phyloP scores from a whole-genome alignment of 1,140 invertebrate species.

The Thalassaphorura encarpata region DNA sequence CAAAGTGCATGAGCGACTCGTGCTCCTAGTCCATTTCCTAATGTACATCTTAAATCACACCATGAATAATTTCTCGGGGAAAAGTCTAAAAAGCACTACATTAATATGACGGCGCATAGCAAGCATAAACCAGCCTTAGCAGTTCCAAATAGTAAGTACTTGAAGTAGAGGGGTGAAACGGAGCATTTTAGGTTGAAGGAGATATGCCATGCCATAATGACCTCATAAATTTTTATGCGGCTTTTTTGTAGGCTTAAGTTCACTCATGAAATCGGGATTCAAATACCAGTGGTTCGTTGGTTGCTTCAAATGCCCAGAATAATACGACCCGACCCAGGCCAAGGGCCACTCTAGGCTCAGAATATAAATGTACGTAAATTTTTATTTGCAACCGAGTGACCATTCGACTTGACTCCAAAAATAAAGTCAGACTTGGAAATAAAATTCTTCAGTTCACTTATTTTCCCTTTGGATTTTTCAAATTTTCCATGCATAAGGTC shows the following conservation, averaged over 20 bases:
- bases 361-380: no score
- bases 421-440: no score
- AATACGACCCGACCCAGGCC: no score
- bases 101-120: background rate
- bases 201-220: conserved; percentile 29
- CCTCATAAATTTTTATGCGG: conserved; percentile 32
- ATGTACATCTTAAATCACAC: conserved; percentile 34
- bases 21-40: conserved; percentile 26
- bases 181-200: conserved; percentile 27
- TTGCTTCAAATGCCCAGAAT: no score
- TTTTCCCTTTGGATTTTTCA: no score
- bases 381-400: no score
- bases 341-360: no score
- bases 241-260: conserved; percentile 5
- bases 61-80: conserved; percentile 33
- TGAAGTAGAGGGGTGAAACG: conserved; percentile 14
- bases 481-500: no score
- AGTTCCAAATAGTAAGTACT: background rate
- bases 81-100: background rate
- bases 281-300: no score
- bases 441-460: no score
- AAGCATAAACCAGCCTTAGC: background rate
- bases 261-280: no score
- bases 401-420: no score
- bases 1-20: background rate